Percentiles rank a stretch among this genome's conserved stretches.
phyloP scores from a whole-genome alignment of 2,888 invertebrate genomes.

The Drosophila cyrtoloma region DNA sequence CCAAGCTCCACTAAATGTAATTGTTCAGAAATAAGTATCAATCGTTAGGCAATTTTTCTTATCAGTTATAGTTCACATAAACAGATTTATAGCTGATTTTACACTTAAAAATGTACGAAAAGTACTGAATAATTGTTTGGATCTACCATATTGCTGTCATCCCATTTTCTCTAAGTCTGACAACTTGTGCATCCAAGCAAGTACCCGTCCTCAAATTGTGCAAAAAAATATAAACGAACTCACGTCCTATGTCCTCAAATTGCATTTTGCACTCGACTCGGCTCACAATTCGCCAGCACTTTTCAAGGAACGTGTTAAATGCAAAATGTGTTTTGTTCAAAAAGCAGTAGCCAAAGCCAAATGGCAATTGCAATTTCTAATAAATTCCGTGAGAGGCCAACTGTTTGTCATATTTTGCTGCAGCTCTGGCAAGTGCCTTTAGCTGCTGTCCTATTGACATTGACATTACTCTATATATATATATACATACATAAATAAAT shows the following conservation, averaged over 20 bases:
- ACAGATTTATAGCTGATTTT: not conserved
- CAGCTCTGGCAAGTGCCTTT: conserved; percentile 19
- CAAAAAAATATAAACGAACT: conserved; percentile 70
- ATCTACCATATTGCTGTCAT: conserved; percentile 12
- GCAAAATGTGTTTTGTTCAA: conserved; percentile 62
- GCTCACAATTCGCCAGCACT: conserved; percentile 68
- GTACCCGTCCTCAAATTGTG: conserved; percentile 7
- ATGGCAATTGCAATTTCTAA: conserved; percentile 40
- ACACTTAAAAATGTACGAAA: not conserved
- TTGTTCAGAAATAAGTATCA: not conserved
- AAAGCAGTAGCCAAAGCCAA: conserved; percentile 32
- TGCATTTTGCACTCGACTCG: conserved; percentile 78
- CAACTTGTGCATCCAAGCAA: conserved; percentile 31
- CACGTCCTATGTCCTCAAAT: conserved; percentile 70
- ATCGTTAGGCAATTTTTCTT: not conserved
- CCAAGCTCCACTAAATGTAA: not conserved
- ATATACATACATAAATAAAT: not conserved
- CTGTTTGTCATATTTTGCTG: conserved; percentile 56
- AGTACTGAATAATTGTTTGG: not conserved
- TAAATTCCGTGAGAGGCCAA: conserved; percentile 44
- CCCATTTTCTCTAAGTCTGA: not conserved
- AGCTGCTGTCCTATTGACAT: conserved; percentile 47
- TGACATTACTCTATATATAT: conserved; percentile 37
- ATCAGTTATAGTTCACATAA: not conserved
- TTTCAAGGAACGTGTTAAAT: conserved; percentile 73